phyloP scores from a whole-genome alignment of 2,888 invertebrate genomes.

The Metalampra italica region DNA sequence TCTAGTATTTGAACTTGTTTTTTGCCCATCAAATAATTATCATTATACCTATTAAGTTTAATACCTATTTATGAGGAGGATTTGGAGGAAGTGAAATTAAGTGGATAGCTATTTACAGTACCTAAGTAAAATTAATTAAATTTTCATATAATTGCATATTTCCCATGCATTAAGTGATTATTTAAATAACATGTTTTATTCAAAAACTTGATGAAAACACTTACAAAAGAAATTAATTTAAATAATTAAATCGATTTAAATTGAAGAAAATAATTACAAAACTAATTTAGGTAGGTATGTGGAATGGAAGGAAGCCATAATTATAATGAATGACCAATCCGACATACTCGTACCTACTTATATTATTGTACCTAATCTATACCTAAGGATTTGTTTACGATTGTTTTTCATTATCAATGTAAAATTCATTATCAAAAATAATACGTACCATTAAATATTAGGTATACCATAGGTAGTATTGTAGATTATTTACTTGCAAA shows the following conservation, averaged over 20 bases:
- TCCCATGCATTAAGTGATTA: not conserved
- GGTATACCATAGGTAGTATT: too few relatives aligned
- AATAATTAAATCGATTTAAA: conserved; percentile 9
- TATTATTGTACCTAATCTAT: too few relatives aligned
- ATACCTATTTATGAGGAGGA: not conserved
- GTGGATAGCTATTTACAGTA: not conserved
- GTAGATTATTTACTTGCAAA: too few relatives aligned
- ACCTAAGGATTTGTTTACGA: too few relatives aligned
- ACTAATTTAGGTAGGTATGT: not conserved
- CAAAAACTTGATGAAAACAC: conserved; percentile 7
- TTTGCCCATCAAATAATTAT: too few relatives aligned
- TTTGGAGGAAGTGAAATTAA: too few relatives aligned
- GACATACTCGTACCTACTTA: not conserved
- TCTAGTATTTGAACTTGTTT: too few relatives aligned
- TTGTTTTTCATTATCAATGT: too few relatives aligned
- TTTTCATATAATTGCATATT: not conserved
- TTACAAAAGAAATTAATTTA: conserved; percentile 4
- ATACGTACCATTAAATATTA: too few relatives aligned
- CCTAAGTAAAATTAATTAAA: not conserved
- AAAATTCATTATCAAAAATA: too few relatives aligned
- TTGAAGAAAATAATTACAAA: conserved; percentile 6
- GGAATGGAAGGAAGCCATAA: conserved; percentile 6
- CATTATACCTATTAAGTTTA: not conserved
- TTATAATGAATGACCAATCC: not conserved
- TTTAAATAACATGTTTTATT: not conserved